Percentiles rank a stretch among this genome's conserved stretches.
These are phyloP conservation scores for Pollicipes pollicipes DNA, from an alignment of 1,140 invertebrate genomes.

Conservation along the genomic window DNA sequence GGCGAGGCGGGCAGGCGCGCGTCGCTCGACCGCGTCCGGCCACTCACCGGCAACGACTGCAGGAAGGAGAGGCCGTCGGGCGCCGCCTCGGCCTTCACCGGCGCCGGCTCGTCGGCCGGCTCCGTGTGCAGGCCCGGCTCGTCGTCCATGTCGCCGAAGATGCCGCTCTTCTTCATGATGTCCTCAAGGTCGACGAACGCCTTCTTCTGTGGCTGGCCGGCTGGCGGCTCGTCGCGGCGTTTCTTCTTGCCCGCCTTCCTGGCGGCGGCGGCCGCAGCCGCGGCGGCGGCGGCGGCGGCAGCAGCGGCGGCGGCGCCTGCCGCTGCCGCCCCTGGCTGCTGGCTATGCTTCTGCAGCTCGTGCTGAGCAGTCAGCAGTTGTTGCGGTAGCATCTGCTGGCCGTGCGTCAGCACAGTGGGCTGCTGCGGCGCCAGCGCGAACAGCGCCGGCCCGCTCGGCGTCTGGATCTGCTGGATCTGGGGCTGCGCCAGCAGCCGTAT, in stretches of 20 bases:
- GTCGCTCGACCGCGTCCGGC: too few relatives aligned
- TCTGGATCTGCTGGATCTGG: background rate
- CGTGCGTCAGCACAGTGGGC: background rate
- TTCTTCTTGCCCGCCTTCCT: too few relatives aligned
- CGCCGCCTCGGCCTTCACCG: too few relatives aligned
- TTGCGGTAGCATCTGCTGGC: background rate
- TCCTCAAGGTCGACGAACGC: background rate
- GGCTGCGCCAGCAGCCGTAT: background rate
- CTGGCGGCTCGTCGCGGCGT: too few relatives aligned
- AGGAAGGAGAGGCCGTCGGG: too few relatives aligned
- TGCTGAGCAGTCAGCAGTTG: background rate
- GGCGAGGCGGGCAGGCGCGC: too few relatives aligned
- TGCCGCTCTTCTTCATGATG: constrained; percentile 1
- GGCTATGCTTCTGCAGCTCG: background rate
- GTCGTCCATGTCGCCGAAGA: background rate
- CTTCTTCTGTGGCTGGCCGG: background rate
- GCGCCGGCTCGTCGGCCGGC: too few relatives aligned
- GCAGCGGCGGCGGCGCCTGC: background rate
- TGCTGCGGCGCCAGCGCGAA: background rate
- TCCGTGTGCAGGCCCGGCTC: too few relatives aligned
- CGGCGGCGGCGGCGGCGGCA: background rate
- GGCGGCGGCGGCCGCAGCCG: background rate
- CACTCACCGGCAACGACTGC: too few relatives aligned
- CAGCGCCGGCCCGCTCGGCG: background rate
- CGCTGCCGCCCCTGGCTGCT: background rate